A percentile compares a stretch with the other conserved stretches of the same genome.
Conservation (phyloP, 1,140 invertebrate genomes). For the Diachasma alloeum region DNA sequence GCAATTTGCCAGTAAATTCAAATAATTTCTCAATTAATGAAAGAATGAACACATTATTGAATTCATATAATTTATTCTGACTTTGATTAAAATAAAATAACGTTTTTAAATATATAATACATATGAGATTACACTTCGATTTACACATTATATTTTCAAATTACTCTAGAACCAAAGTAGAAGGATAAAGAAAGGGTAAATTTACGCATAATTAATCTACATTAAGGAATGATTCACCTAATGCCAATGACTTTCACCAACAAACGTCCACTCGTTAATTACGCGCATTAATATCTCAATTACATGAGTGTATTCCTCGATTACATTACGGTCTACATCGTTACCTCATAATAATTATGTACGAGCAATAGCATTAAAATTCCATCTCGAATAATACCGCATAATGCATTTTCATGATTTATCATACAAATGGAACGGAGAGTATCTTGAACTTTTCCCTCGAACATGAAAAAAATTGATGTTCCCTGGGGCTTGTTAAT, state of each 20-base stretch:
- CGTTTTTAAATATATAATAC: constrained; percentile 44
- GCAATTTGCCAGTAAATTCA: too few relatives aligned
- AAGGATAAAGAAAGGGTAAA: constrained; percentile 14
- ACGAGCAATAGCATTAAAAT: constrained; percentile 16
- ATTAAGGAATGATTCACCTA: constrained; percentile 29
- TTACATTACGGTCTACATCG: not conserved
- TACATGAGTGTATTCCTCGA: not conserved
- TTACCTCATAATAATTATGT: not conserved
- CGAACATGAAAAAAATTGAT: not conserved
- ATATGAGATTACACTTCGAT: constrained; percentile 37
- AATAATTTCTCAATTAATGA: not conserved
- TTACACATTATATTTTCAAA: not conserved
- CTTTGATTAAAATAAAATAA: constrained; percentile 44
- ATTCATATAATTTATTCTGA: constrained; percentile 33
- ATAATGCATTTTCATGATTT: constrained; percentile 36
- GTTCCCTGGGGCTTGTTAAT: not conserved
- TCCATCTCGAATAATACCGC: constrained; percentile 27
- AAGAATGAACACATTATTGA: not conserved
- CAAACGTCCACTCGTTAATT: not conserved
- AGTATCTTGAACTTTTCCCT: constrained; percentile 23
- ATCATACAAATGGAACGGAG: constrained; percentile 43
- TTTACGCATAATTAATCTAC: not conserved
- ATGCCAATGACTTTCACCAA: constrained; percentile 22
- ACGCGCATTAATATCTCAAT: constrained; percentile 16
- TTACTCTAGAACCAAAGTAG: not conserved